Conservation (phyloP, 2,888 invertebrate genomes). For the Phaedon cochleariae region DNA sequence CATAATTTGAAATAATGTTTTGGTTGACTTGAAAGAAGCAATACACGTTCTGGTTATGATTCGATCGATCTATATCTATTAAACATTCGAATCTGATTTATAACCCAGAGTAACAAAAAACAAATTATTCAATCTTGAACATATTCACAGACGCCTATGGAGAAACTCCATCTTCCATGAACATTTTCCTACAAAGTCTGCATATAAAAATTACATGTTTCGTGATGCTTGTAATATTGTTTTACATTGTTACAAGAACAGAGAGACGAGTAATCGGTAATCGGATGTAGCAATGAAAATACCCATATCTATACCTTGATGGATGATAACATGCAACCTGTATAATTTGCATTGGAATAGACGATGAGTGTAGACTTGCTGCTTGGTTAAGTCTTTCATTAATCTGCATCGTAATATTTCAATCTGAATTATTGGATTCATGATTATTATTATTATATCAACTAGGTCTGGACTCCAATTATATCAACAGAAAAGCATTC, state of each 20-base stretch:
- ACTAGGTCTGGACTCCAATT: no score
- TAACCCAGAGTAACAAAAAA: no score
- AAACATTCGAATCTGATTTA: no score
- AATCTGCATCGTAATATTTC: background rate
- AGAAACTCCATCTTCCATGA: slow-evolving; percentile 21
- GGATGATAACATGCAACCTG: background rate
- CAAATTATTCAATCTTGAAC: no score
- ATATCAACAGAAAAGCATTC: no score
- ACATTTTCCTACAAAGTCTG: slow-evolving; percentile 8
- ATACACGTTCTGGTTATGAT: no score
- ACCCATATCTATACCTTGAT: background rate
- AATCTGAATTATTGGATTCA: background rate
- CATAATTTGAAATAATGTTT: no score
- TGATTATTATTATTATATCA: no score
- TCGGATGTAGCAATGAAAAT: background rate
- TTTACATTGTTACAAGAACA: slow-evolving; percentile 10
- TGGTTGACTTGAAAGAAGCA: no score
- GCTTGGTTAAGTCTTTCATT: background rate
- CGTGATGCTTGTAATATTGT: background rate
- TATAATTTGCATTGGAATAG: background rate
- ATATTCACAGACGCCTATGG: no score
- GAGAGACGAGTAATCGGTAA: background rate
- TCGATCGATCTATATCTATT: no score
- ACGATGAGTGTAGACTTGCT: background rate
- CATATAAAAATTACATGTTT: slow-evolving; percentile 11